Base-by-base conservation (phyloP, 2,113 vertebrate genomes). In the Engraulis encrasicolus region DNA sequence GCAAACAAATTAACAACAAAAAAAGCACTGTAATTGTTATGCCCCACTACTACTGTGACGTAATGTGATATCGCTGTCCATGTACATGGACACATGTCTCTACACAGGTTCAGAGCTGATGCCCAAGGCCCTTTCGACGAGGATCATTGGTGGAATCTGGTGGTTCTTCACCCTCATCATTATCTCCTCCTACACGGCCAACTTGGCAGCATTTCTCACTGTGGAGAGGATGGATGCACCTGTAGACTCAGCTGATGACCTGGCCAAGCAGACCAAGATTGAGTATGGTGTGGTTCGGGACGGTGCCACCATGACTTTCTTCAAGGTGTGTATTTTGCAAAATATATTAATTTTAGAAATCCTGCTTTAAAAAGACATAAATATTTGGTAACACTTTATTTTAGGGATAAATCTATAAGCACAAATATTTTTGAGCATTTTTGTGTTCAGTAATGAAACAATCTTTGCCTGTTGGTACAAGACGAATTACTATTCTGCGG, bases 151-250 rank as follows among this genome's bases (percentile, higher is more conserved):
- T 2, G 98, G 98, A 52, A 99, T 99, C 93, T 99, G 99, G 99
- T 99, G 99, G 98, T 99, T 99, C 93, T 99, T 99, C 95, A 99
- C 99, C 0, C 96, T 99, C 18, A 99, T 99, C 92, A 99, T 99
- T 91, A 99, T 99, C 92, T 99, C 98, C 11, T 99, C 98, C 85
- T 99, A 99, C 90, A 99, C 99, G 6, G 98, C 99, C 79, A 99
- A 99, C 93, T 92, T 99, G 23, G 98, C 99, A 0, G 99, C 99
- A 85, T 99, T 99, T 86, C 96, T 99, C 85, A 99, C 97, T 0
- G 97, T 99, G 87, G 98, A 99, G 92, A 95, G 99, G 82, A 99
- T 99, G 99, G 99, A 99, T 17, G 97, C 98, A 0, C 96, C 97
- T 48, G 96, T 99, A 6, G 97, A 98, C 91, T 99, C 99, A 0